Evolutionary conservation across 2,888 invertebrate species (phyloP).

Genomic region (Cyclophora albipunctata): DNA sequence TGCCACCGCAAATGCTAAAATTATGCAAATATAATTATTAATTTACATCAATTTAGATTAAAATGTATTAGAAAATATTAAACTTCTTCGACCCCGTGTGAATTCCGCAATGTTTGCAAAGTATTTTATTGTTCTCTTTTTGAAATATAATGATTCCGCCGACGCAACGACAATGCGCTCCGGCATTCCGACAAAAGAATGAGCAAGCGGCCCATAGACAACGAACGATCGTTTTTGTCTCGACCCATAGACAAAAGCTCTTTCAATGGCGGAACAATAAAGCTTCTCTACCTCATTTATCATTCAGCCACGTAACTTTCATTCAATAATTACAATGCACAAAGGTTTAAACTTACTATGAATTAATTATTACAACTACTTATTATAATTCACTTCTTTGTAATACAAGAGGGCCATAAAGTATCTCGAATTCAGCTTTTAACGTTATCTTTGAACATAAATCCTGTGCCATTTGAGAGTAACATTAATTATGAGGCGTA

Average conservation of each 20-base stretch:
- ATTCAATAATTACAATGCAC: constrained; percentile 70
- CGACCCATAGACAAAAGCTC: constrained; percentile 66
- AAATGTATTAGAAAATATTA: neutral
- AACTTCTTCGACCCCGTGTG: constrained; percentile 26
- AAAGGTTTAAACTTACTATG: constrained; percentile 37
- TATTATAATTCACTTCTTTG: constrained; percentile 42
- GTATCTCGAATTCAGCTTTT: constrained; percentile 22
- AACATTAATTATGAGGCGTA: constrained; percentile 27
- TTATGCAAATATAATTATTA: too few species aligned
- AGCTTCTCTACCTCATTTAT: constrained; percentile 69
- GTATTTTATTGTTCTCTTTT: constrained; percentile 37
- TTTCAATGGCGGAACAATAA: constrained; percentile 67
- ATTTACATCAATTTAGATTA: too few species aligned
- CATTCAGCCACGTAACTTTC: constrained; percentile 71
- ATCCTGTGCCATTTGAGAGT: constrained; percentile 24
- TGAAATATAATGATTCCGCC: constrained; percentile 57
- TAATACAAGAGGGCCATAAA: constrained; percentile 32
- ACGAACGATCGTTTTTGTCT: constrained; percentile 60
- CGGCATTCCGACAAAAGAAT: constrained; percentile 61
- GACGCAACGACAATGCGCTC: constrained; percentile 52
- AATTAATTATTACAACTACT: constrained; percentile 54
- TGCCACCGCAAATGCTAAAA: too few species aligned
- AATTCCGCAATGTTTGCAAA: constrained; percentile 59
- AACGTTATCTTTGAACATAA: constrained; percentile 23
- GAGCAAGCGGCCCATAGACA: constrained; percentile 59